Conservation (phyloP, 2,888 invertebrate genomes). For the Xestia sexstrigata region DNA sequence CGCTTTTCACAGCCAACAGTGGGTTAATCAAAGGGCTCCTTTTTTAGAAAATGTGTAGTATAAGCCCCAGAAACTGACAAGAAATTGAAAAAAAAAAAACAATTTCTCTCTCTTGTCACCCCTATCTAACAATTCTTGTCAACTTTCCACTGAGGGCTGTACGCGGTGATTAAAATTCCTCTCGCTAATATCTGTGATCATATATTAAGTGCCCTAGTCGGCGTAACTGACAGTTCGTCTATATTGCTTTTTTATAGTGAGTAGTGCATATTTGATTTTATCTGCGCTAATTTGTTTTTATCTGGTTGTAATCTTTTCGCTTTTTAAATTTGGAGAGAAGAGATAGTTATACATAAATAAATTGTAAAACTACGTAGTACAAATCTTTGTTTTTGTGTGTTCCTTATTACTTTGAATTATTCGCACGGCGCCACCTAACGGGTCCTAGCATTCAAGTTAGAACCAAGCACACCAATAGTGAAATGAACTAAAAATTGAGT, state of each 20-base stretch:
- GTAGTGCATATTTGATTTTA: conserved; percentile 67
- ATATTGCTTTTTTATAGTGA: conserved; percentile 70
- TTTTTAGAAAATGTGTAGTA: too few relatives aligned
- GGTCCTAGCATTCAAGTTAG: too few relatives aligned
- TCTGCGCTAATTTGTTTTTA: conserved; percentile 58
- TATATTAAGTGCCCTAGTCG: conserved; percentile 86
- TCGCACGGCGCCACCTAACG: too few relatives aligned
- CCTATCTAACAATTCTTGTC: conserved; percentile 74
- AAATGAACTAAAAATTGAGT: too few relatives aligned
- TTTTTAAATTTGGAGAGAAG: conserved; percentile 29
- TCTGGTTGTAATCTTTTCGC: conserved; percentile 51
- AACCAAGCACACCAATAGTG: too few relatives aligned
- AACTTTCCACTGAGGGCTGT: conserved; percentile 74
- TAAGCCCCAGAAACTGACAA: too few relatives aligned
- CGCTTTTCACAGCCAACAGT: not conserved
- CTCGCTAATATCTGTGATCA: conserved; percentile 80
- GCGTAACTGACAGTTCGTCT: conserved; percentile 74
- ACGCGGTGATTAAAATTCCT: conserved; percentile 86
- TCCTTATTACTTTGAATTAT: too few relatives aligned
- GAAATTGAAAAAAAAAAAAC: not conserved
- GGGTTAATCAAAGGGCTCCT: not conserved
- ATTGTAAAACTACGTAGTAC: too few relatives aligned
- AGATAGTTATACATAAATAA: conserved; percentile 2
- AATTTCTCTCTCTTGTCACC: conserved; percentile 65
- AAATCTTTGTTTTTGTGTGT: too few relatives aligned